Evolutionary conservation across 2,888 invertebrate species (phyloP).

Genomic region (Xestobium rufovillosum): DNA sequence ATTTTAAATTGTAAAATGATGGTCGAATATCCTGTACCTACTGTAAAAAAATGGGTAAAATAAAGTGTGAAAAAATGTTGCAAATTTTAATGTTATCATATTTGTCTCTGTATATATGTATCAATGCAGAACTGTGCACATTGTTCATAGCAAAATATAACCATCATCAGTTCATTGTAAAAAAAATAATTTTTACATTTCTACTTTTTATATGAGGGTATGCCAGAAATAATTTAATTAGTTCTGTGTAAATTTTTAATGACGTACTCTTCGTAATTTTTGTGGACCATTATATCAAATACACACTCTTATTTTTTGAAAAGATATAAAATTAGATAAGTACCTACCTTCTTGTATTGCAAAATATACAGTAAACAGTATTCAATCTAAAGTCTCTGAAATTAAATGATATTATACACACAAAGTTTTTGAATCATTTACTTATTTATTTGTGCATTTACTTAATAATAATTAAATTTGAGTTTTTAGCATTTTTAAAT

Average conservation of each 20-base stretch:
- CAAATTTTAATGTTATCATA: too few species aligned
- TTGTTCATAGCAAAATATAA: slow-evolving; percentile 15
- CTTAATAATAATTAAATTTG: slow-evolving; percentile 19
- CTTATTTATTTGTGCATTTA: too few species aligned
- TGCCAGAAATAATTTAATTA: slow-evolving; percentile 6
- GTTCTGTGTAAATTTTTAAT: slow-evolving; percentile 23
- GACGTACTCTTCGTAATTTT: slow-evolving; percentile 35
- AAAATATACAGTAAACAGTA: slow-evolving; percentile 15
- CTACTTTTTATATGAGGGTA: slow-evolving; percentile 3
- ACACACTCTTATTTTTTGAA: slow-evolving; percentile 12
- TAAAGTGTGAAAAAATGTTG: too few species aligned
- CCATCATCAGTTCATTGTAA: slow-evolving; percentile 15
- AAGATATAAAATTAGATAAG: slow-evolving; percentile 27
- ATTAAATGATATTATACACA: slow-evolving; percentile 23
- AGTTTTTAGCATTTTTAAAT: slow-evolving; percentile 15
- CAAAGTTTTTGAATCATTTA: too few species aligned
- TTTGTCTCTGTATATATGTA: slow-evolving; percentile 8
- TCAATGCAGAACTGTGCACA: too few species aligned
- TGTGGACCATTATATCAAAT: slow-evolving; percentile 33
- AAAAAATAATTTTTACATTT: slow-evolving; percentile 10
- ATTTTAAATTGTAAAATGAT: too few species aligned
- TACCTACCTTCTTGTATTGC: slow-evolving; percentile 10
- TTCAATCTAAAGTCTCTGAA: slow-evolving; percentile 12
- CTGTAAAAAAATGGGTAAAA: too few species aligned
- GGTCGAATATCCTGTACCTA: too few species aligned